These are phyloP conservation scores for Macrotus californicus DNA, from an alignment of 2,113 vertebrate genomes.

Conservation along the genomic window DNA sequence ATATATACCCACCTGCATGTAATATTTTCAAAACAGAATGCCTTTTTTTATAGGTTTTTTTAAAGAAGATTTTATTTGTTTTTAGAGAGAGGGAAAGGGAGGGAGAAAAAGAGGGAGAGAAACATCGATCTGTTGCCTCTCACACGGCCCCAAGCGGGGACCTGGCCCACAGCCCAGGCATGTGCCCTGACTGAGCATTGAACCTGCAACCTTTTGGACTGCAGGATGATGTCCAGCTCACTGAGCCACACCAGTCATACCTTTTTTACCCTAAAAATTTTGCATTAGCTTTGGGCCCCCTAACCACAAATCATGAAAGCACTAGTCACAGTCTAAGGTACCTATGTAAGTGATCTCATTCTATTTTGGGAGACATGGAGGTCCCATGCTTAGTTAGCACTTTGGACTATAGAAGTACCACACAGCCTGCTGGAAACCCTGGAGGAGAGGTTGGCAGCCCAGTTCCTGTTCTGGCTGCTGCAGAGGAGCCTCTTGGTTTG, in stretches of 20 bases:
- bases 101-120: no score
- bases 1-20: not conserved
- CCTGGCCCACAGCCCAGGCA: no score
- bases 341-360: not conserved
- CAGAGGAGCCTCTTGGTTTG: not conserved
- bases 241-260: no score
- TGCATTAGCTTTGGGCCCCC: not conserved
- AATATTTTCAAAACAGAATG: slow-evolving; percentile 22
- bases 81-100: no score
- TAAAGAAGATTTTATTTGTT: no score
- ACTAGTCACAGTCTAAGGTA: not conserved
- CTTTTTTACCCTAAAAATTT: not conserved
- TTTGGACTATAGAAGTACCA: not conserved
- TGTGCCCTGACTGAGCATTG: no score
- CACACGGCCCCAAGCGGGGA: no score
- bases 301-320: not conserved
- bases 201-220: no score
- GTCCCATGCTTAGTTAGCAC: not conserved
- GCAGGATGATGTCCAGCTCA: no score
- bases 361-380: not conserved
- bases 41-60: not conserved
- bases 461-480: not conserved
- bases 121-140: no score
- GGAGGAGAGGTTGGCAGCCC: not conserved
- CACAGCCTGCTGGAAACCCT: not conserved